Percentiles rank a stretch among this genome's conserved stretches.
Conservation (phyloP, 1,140 invertebrate species). For the Hylaeus anthracinus region DNA sequence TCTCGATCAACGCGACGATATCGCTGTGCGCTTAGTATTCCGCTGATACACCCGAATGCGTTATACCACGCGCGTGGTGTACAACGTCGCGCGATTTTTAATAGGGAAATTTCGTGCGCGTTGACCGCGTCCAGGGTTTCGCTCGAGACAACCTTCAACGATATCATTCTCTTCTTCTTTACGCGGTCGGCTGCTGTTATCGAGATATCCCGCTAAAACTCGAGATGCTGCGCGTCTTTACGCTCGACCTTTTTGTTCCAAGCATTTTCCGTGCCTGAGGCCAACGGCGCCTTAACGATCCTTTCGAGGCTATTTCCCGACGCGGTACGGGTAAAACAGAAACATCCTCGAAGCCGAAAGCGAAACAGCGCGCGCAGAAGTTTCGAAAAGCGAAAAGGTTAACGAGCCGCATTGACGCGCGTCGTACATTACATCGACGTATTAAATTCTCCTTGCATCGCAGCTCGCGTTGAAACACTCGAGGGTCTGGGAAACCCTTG, state of each 20-base stretch:
- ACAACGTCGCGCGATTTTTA: constrained; percentile 37
- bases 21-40: constrained; percentile 32
- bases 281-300: no score
- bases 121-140: constrained; percentile 9
- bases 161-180: not conserved
- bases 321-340: no score
- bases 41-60: constrained; percentile 23
- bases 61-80: constrained; percentile 24
- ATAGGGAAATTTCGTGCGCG: constrained; percentile 43
- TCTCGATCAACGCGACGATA: constrained; percentile 17
- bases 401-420: not conserved
- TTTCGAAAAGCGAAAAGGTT: constrained; percentile 1
- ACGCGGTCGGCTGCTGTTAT: not conserved
- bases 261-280: no score
- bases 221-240: no score
- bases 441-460: not conserved
- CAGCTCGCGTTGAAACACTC: not conserved
- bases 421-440: not conserved
- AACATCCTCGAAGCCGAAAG: no score
- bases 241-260: no score
- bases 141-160: constrained; percentile 15
- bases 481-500: constrained; percentile 17
- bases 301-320: no score
- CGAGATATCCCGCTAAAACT: not conserved
- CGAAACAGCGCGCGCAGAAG: not conserved